Conservation (phyloP, 2,888 invertebrate genomes). For the Nephrotoma flavescens region DNA sequence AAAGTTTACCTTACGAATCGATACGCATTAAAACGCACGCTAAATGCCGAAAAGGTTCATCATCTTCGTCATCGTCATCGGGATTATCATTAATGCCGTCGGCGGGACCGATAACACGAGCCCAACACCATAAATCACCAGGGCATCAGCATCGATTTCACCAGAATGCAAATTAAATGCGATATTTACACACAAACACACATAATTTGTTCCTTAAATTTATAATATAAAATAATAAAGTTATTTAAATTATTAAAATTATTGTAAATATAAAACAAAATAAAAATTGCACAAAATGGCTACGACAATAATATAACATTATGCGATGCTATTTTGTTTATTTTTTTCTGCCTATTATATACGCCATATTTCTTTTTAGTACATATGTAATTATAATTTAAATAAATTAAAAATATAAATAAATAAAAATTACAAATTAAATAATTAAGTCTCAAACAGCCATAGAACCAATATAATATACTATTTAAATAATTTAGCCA, state of each 20-base stretch:
- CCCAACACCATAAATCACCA: not conserved
- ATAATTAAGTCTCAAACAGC: not conserved
- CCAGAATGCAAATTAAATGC: not conserved
- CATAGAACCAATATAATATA: not conserved
- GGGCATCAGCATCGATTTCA: not conserved
- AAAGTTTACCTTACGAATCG: constrained; percentile 41
- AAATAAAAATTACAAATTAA: not conserved
- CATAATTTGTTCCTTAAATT: not conserved
- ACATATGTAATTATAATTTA: not conserved
- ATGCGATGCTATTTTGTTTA: not conserved
- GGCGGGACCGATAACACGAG: not conserved
- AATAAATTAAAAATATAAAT: not conserved
- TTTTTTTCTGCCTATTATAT: not conserved
- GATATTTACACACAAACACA: not conserved
- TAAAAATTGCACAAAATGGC: not conserved
- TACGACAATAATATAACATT: not conserved
- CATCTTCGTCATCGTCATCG: not conserved
- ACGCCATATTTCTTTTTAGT: not conserved
- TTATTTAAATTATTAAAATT: not conserved
- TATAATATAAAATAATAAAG: not conserved
- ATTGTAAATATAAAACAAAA: not conserved
- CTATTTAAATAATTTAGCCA: not conserved
- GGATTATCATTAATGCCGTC: not conserved
- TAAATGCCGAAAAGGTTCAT: constrained; percentile 15
- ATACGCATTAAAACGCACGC: constrained; percentile 33